These are phyloP conservation scores for Habroteleia sp. DNA, from an alignment of 2,888 invertebrate species.

Conservation along the genomic window DNA sequence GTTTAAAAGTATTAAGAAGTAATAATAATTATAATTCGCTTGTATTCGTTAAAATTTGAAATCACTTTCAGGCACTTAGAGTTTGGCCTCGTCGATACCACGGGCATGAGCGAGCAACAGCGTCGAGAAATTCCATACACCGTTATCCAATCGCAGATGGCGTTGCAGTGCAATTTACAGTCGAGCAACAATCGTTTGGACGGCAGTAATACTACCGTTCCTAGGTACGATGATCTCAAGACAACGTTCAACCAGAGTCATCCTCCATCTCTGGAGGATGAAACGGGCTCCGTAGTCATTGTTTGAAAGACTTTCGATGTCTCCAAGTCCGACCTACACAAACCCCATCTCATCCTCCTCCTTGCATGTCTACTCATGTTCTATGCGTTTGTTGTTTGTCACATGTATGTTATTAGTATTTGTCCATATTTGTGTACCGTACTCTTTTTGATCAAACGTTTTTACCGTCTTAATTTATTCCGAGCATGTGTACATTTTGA, in stretches of 20 bases:
- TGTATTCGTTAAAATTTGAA: too few species aligned
- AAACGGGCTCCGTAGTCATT: constrained; percentile 81
- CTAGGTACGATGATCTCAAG: constrained; percentile 82
- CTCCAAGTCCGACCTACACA: constrained; percentile 1
- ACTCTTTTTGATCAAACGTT: constrained; percentile 59
- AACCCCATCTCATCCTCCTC: neutral
- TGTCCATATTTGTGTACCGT: constrained; percentile 31
- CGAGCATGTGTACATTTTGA: constrained; percentile 76
- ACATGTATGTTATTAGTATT: constrained; percentile 42
- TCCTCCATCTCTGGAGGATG: constrained; percentile 78
- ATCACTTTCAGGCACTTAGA: constrained; percentile 90
- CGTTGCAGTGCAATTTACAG: constrained; percentile 71
- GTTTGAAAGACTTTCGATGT: constrained; percentile 69
- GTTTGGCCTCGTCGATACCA: constrained; percentile 92
- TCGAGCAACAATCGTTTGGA: constrained; percentile 76
- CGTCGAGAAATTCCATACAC: constrained; percentile 94
- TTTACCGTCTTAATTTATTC: constrained; percentile 75
- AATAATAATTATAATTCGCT: too few species aligned
- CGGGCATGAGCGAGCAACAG: constrained; percentile 93
- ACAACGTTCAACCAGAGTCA: constrained; percentile 78
- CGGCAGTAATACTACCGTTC: constrained; percentile 72
- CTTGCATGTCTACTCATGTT: constrained; percentile 62
- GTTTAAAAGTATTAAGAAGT: too few species aligned
- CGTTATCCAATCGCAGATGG: constrained; percentile 86
- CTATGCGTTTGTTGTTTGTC: constrained; percentile 36